Conservation (phyloP, 2,113 vertebrate species). For the Romanogobio albipinnatus region DNA sequence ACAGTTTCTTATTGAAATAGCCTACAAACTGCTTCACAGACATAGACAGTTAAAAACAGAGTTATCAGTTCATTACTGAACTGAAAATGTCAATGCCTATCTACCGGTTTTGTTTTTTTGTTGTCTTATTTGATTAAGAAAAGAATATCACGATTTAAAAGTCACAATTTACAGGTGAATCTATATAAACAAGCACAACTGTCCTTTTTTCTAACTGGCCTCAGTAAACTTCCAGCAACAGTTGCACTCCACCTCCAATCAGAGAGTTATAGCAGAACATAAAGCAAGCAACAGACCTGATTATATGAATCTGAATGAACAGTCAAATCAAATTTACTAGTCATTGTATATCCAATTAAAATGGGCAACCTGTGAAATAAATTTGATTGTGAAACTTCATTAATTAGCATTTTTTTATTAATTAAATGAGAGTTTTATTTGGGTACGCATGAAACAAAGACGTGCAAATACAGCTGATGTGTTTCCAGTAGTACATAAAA, state of each 20-base stretch:
- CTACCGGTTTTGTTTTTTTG: too few relatives aligned
- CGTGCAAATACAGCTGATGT: slow-evolving; percentile 63
- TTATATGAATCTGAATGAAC: slow-evolving; percentile 37
- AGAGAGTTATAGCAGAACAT: neutral
- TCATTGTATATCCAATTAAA: slow-evolving; percentile 19
- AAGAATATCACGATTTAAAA: neutral
- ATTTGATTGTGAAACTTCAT: slow-evolving; percentile 28
- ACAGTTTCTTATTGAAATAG: neutral
- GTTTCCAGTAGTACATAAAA: slow-evolving; percentile 68
- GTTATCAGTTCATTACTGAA: neutral
- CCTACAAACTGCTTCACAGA: too few relatives aligned
- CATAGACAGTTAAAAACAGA: neutral
- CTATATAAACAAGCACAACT: slow-evolving; percentile 11
- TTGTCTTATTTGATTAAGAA: neutral
- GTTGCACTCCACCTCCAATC: neutral
- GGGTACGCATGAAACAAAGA: slow-evolving; percentile 71
- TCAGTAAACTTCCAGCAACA: slow-evolving; percentile 37
- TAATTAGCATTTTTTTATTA: slow-evolving; percentile 23
- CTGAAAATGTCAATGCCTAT: neutral
- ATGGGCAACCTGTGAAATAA: slow-evolving; percentile 18
- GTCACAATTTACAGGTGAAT: slow-evolving; percentile 1
- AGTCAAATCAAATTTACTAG: slow-evolving; percentile 15
- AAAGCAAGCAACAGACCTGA: slow-evolving; percentile 30
- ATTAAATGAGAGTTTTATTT: slow-evolving; percentile 63
- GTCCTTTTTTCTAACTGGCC: neutral